These are phyloP conservation scores for Caenorhabditis uteleia DNA, from an alignment of 2,888 invertebrate genomes.

Conservation along the genomic window DNA sequence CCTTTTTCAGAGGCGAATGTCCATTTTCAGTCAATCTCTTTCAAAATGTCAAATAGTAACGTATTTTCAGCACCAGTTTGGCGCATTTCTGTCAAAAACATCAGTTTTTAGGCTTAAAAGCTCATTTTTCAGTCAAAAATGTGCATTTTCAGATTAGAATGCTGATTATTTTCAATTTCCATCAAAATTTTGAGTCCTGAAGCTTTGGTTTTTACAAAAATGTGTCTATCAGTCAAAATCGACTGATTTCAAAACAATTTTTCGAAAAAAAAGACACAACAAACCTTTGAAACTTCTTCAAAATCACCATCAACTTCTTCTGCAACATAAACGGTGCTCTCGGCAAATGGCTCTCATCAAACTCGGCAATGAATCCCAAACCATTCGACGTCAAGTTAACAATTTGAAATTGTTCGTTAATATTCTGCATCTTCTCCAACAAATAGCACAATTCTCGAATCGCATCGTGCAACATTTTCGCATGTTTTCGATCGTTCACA, in stretches of 20 bases:
- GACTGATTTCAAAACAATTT: constrained; percentile 1
- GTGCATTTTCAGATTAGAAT: no score
- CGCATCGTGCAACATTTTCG: constrained; percentile 2
- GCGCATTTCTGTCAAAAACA: no score
- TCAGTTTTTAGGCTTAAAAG: no score
- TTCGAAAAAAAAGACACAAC: background rate
- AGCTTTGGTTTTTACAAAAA: no score
- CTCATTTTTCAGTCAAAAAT: no score
- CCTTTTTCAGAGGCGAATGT: no score
- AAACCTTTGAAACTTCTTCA: constrained; percentile 26
- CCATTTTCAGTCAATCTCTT: no score
- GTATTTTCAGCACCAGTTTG: no score
- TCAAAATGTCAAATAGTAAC: no score
- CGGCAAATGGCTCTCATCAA: constrained; percentile 15
- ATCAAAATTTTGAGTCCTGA: no score
- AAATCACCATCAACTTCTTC: constrained; percentile 33
- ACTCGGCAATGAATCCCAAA: constrained; percentile 16
- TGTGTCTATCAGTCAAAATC: background rate
- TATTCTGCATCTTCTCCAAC: background rate
- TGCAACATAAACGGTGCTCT: constrained; percentile 41
- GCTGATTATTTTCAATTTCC: no score
- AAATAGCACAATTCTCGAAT: constrained; percentile 8
- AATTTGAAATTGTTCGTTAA: background rate
- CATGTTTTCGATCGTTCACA: background rate
- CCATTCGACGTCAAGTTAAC: constrained; percentile 19